These are phyloP conservation scores for Automeris io DNA, from an alignment of 2,888 invertebrate species.

Conservation along the genomic window DNA sequence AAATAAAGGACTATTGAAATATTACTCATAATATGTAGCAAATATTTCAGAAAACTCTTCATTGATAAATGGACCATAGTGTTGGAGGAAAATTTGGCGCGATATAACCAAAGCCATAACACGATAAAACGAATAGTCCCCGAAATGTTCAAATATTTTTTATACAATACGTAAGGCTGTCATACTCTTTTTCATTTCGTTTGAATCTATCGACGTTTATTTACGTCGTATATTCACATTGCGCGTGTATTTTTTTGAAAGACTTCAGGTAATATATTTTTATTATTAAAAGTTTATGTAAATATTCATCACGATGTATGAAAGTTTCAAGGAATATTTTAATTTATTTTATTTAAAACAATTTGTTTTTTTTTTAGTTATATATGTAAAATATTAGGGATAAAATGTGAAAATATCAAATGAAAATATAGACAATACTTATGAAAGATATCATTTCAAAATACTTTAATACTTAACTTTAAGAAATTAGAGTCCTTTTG, in stretches of 20 bases:
- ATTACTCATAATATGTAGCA: background rate
- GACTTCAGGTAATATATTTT: background rate
- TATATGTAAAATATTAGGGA: too few species aligned
- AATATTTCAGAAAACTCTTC: background rate
- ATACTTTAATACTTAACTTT: too few species aligned
- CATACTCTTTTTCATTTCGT: background rate
- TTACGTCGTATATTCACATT: background rate
- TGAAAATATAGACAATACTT: too few species aligned
- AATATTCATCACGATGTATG: too few species aligned
- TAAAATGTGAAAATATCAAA: too few species aligned
- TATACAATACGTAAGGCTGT: background rate
- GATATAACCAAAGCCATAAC: background rate
- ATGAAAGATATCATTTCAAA: too few species aligned
- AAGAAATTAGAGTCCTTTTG: too few species aligned
- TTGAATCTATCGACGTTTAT: background rate
- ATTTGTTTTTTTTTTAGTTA: too few species aligned
- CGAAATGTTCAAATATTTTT: slow-evolving; percentile 1
- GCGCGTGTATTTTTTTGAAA: background rate
- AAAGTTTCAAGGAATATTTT: too few species aligned
- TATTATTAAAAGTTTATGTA: too few species aligned
- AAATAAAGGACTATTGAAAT: too few species aligned
- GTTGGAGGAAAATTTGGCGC: background rate
- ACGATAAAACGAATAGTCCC: slow-evolving; percentile 1
- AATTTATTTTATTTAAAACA: too few species aligned
- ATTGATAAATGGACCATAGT: slow-evolving; percentile 1